Conservation (phyloP, 2,888 invertebrate genomes). For the Maniola hyperantus region DNA sequence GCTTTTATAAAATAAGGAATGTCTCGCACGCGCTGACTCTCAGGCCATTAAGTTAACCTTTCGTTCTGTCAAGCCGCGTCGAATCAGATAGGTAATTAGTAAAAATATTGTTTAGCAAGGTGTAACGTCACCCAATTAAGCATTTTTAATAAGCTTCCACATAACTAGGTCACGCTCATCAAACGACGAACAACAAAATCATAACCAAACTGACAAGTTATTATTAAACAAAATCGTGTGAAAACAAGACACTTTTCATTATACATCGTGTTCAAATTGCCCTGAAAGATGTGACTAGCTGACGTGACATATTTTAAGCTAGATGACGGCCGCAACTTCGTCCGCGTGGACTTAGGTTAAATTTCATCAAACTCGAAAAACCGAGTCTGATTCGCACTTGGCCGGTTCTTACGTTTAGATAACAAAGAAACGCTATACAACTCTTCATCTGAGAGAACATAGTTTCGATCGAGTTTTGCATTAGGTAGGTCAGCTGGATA, state of each 20-base stretch:
- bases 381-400: too few relatives aligned
- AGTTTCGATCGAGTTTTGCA: too few relatives aligned
- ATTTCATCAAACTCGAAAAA: too few relatives aligned
- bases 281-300: background rate
- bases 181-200: background rate
- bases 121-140: background rate
- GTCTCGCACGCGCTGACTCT: too few relatives aligned
- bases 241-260: constrained; percentile 6
- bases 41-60: too few relatives aligned
- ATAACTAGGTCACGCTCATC: background rate
- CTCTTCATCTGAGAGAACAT: too few relatives aligned
- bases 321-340: too few relatives aligned
- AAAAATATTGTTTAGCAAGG: background rate
- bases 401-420: too few relatives aligned
- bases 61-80: background rate
- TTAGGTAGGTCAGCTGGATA: too few relatives aligned
- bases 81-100: background rate
- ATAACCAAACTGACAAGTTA: background rate
- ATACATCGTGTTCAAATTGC: background rate
- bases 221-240: background rate
- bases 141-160: background rate
- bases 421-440: too few relatives aligned
- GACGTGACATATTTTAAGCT: constrained; percentile 14
- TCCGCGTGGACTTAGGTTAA: too few relatives aligned
- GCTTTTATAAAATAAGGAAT: too few relatives aligned